These are phyloP conservation scores for Morpho deidamia DNA, from an alignment of 2,888 invertebrate genomes.

Conservation along the genomic window DNA sequence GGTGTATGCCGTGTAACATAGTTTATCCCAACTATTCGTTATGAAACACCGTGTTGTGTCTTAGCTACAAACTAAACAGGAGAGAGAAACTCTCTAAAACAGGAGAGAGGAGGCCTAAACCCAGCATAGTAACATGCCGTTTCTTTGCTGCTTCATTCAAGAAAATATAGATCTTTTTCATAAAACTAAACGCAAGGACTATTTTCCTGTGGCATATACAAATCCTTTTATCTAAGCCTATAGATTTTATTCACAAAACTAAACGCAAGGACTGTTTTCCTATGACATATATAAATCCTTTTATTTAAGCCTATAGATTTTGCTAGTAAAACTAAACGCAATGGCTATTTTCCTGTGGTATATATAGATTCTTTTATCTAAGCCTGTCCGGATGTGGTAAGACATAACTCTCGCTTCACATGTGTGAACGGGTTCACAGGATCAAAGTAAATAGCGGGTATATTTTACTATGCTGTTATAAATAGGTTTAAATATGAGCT, in stretches of 20 bases:
- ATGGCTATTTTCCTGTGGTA: slow-evolving; percentile 46
- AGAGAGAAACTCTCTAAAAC: too few relatives aligned
- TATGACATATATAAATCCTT: slow-evolving; percentile 58
- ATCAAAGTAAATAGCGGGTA: not conserved
- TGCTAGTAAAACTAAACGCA: too few relatives aligned
- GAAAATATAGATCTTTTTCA: too few relatives aligned
- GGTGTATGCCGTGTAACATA: too few relatives aligned
- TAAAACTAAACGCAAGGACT: too few relatives aligned
- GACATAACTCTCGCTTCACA: slow-evolving; percentile 13
- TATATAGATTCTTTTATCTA: slow-evolving; percentile 60
- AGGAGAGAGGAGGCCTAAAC: too few relatives aligned
- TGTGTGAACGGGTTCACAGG: slow-evolving; percentile 1
- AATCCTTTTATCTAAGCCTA: slow-evolving; percentile 51
- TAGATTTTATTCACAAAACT: too few relatives aligned
- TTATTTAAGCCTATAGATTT: slow-evolving; percentile 39
- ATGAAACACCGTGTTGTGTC: too few relatives aligned
- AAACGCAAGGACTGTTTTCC: slow-evolving; percentile 43
- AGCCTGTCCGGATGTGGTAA: slow-evolving; percentile 21
- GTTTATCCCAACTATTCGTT: too few relatives aligned
- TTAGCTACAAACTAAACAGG: too few relatives aligned
- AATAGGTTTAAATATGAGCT: not conserved
- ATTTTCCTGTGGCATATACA: slow-evolving; percentile 57
- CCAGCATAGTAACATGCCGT: too few relatives aligned
- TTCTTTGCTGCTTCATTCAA: too few relatives aligned
- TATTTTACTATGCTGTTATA: not conserved